These are phyloP conservation scores for Zaprionus ornatus DNA, from an alignment of 1,140 invertebrate genomes.

Conservation along the genomic window DNA sequence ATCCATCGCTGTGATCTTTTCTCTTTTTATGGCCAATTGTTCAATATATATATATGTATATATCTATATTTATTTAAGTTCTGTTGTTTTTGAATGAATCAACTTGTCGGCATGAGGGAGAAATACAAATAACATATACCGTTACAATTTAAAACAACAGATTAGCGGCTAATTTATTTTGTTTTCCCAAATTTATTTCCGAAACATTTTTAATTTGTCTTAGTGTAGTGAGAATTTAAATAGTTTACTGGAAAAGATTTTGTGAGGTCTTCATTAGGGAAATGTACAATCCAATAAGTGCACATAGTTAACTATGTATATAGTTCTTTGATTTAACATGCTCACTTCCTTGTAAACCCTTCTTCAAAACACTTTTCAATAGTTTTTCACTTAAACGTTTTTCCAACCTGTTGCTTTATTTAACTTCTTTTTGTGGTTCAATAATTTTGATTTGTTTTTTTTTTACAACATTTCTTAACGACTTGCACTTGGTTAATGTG, in stretches of 20 bases:
- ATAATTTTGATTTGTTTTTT: background rate
- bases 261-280: background rate
- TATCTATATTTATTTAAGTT: constrained; percentile 12
- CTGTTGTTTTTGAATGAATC: constrained; percentile 18
- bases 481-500: background rate
- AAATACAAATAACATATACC: constrained; percentile 9
- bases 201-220: background rate
- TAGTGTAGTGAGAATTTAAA: background rate
- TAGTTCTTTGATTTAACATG: background rate
- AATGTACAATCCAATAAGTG: no score
- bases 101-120: constrained; percentile 12
- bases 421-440: background rate
- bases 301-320: background rate
- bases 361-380: background rate
- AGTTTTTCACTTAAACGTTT: background rate
- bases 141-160: background rate
- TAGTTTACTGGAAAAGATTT: background rate
- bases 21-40: constrained; percentile 21
- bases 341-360: background rate
- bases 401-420: background rate
- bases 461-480: background rate
- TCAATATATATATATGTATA: constrained; percentile 7
- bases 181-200: background rate
- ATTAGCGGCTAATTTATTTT: constrained; percentile 24
- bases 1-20: constrained; percentile 88